A percentile compares a stretch with the other conserved stretches of the same genome.
Conservation (phyloP, 1,140 invertebrate genomes). For the Cydia amplana region DNA sequence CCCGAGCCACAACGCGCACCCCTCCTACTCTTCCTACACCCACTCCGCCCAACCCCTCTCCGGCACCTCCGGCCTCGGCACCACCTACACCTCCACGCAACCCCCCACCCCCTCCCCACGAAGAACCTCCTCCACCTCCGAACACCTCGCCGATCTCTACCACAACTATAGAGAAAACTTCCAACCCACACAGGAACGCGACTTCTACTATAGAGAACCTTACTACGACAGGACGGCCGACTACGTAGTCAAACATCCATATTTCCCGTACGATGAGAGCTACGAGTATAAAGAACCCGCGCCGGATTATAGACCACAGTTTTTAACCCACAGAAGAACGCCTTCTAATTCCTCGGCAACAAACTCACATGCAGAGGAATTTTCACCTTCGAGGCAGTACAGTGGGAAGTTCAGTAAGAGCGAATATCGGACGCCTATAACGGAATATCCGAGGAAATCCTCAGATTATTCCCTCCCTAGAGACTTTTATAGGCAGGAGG, state of each 20-base stretch:
- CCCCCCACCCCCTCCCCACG: conserved; percentile 86
- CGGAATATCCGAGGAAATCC: conserved; percentile 75
- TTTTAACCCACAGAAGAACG: conserved; percentile 56
- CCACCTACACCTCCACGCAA: conserved; percentile 76
- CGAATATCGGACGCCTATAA: conserved; percentile 71
- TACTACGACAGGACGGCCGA: conserved; percentile 69
- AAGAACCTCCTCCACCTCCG: conserved; percentile 57
- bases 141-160: conserved; percentile 64
- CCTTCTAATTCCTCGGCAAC: conserved; percentile 64
- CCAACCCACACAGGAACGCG: conserved; percentile 73
- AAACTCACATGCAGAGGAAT: conserved; percentile 63
- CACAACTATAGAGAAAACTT: conserved; percentile 73
- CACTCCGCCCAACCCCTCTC: conserved; percentile 68
- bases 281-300: conserved; percentile 64
- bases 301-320: conserved; percentile 55
- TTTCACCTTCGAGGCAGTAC: conserved; percentile 63
- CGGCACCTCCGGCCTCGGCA: conserved; percentile 72
- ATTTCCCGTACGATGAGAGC: conserved; percentile 66
- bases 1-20: conserved; percentile 83
- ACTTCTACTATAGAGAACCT: conserved; percentile 82
- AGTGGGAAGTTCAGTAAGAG: conserved; percentile 53
- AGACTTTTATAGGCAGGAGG: conserved; percentile 78
- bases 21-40: conserved; percentile 70
- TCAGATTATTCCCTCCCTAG: conserved; percentile 68
- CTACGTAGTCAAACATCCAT: conserved; percentile 67